Evolutionary conservation across 2,113 vertebrate species (phyloP), one percentile per base, ranked within the genome.

Genomic region (Coregonus clupeaformis): DNA sequence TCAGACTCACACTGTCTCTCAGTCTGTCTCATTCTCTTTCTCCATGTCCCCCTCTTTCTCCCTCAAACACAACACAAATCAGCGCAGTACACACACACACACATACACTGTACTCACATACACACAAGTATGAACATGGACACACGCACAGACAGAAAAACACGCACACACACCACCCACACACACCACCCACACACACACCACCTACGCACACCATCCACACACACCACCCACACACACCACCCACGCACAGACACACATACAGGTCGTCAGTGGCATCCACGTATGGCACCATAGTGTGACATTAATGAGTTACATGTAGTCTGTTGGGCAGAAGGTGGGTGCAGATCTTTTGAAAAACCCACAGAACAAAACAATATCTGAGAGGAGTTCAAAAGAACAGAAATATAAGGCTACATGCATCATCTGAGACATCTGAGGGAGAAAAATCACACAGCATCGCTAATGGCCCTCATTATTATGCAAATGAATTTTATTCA

Each of bases 401-500:
- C 75, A 85, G 84, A 87, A 84, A 85, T 80, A 81, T 73, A 69
- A 74, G 12, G 60, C 81, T 82, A 74, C 84, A 80, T 82, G 78
- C 84, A 81, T 88, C 82, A 79, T 80, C 78, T 29, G 77, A 65
- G 82, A 91, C 87, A 87, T 89, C 87, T 88, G 77, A 91, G 74
- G 79, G 72, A 60, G 76, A 24, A 59, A 81, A 87, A 91, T 90
- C 88, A 87, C 84, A 86, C 80, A 30, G 88, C 81, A 91, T 91
- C 68, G 75, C 85, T 87, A 89, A 91, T 89, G 84, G 90, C 84
- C 77, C 86, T 90, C 83, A 92, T 91, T 90, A 90, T 91, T 83
- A 92, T 92, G 88, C 87, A 90, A 92, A 91, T 89, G 72, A 68
- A 84, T 90, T 87, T 79, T 90, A 90, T 90, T 87, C 88, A 74